Conservation (phyloP, 2,888 invertebrate species). For the Crematogaster levior region DNA sequence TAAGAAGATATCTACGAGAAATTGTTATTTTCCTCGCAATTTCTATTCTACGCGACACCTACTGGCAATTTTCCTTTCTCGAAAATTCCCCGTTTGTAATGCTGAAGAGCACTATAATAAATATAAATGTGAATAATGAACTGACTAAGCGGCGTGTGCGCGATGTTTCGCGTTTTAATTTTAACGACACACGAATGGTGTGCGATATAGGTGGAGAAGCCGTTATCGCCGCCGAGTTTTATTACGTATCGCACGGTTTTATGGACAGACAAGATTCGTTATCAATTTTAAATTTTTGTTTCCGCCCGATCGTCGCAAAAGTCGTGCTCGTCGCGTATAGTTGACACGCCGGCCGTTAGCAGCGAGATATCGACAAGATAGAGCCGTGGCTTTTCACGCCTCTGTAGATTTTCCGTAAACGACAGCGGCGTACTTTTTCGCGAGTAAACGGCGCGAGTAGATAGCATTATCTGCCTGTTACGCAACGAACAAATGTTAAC, state of each 20-base stretch:
- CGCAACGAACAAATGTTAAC: constrained; percentile 19
- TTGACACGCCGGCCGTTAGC: constrained; percentile 17
- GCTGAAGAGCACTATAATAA: not conserved
- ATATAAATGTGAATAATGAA: not conserved
- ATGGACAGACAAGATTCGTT: constrained; percentile 62
- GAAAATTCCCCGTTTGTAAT: not conserved
- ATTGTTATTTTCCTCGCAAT: not conserved
- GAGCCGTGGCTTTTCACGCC: constrained; percentile 23
- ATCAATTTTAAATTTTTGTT: constrained; percentile 58
- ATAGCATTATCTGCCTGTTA: constrained; percentile 27
- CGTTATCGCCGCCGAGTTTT: constrained; percentile 58
- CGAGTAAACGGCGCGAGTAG: not conserved
- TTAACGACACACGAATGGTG: not conserved
- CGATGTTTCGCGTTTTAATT: not conserved
- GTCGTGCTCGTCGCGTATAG: constrained; percentile 46
- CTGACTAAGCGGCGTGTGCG: no score
- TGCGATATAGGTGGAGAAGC: constrained; percentile 5
- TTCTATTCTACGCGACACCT: not conserved
- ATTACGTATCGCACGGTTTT: constrained; percentile 62
- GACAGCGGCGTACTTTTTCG: not conserved
- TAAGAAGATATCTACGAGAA: not conserved
- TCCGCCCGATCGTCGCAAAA: constrained; percentile 53
- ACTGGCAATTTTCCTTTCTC: not conserved
- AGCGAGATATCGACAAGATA: constrained; percentile 48
- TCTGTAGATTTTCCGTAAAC: constrained; percentile 22